These are phyloP conservation scores for Drosophila dives DNA, from an alignment of 2,888 invertebrate species.

Conservation along the genomic window DNA sequence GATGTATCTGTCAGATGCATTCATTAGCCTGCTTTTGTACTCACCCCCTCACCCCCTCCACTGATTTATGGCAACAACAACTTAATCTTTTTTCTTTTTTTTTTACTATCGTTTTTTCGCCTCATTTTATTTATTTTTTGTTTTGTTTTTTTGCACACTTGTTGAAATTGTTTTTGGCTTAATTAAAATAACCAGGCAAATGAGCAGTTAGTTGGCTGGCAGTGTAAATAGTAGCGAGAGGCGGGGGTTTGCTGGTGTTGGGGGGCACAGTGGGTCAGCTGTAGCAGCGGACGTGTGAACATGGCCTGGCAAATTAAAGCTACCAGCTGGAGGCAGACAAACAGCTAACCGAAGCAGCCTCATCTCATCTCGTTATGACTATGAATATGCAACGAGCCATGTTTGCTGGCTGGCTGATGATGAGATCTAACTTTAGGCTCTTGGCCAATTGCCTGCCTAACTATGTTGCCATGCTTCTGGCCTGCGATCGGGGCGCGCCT, in stretches of 20 bases:
- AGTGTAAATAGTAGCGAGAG: neutral
- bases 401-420: slow-evolving; percentile 32
- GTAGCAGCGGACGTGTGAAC: slow-evolving; percentile 61
- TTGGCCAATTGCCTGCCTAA: slow-evolving; percentile 1
- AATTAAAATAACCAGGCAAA: slow-evolving; percentile 75
- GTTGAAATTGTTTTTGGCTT: slow-evolving; percentile 63
- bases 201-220: slow-evolving; percentile 63
- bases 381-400: slow-evolving; percentile 71
- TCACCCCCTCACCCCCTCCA: neutral
- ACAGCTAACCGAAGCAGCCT: slow-evolving; percentile 6
- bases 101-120: slow-evolving; percentile 70
- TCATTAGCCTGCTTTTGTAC: slow-evolving; percentile 75
- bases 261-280: slow-evolving; percentile 46
- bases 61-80: slow-evolving; percentile 70
- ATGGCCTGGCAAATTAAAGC: slow-evolving; percentile 50
- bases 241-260: neutral
- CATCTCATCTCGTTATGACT: slow-evolving; percentile 59
- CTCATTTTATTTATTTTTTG: slow-evolving; percentile 32
- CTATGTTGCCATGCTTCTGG: neutral
- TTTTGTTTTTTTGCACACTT: slow-evolving; percentile 44
- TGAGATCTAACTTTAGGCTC: slow-evolving; percentile 39
- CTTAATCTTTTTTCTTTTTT: slow-evolving; percentile 52
- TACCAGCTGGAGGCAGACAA: slow-evolving; percentile 21
- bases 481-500: slow-evolving; percentile 39
- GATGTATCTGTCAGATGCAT: slow-evolving; percentile 76